phyloP scores from a whole-genome alignment of 2,888 invertebrate species.

The Drosophila mimica region DNA sequence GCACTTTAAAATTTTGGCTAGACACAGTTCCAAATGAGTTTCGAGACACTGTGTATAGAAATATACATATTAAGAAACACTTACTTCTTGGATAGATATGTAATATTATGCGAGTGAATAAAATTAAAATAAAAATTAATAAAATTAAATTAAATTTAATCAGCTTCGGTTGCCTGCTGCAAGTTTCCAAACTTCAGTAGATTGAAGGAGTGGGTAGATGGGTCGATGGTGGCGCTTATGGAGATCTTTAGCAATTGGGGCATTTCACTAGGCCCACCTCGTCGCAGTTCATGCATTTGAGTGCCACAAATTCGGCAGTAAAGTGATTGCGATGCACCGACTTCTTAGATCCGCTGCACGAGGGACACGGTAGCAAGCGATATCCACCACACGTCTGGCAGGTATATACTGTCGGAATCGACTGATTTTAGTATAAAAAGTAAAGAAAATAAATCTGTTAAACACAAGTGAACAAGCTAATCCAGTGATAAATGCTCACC shows the following conservation, averaged over 20 bases:
- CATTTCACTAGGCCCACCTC: conserved; percentile 97
- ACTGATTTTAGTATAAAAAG: conserved; percentile 84
- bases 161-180: conserved; percentile 30
- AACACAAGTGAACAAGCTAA: background rate
- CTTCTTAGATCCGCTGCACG: conserved; percentile 98
- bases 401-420: conserved; percentile 91
- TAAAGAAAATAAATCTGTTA: background rate
- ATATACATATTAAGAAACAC: conserved; percentile 4
- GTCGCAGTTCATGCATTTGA: conserved; percentile 98
- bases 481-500: conserved; percentile 23
- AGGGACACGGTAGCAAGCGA: conserved; percentile 94
- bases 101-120: conserved; percentile 36
- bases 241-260: conserved; percentile 89
- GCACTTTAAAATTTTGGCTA: too few species aligned
- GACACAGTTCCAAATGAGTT: too few species aligned
- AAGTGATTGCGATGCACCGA: conserved; percentile 97
- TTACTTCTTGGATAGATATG: conserved; percentile 3
- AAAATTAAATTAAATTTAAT: conserved; percentile 26
- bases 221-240: background rate
- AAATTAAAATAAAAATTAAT: background rate
- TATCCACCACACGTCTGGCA: conserved; percentile 97
- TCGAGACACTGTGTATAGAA: too few species aligned
- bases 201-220: background rate
- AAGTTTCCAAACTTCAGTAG: background rate
- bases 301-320: conserved; percentile 95